Percentiles rank a stretch among this genome's conserved stretches.
Conservation (phyloP, 2,797 vertebrate genomes). For the Phataginus tetradactyla region DNA sequence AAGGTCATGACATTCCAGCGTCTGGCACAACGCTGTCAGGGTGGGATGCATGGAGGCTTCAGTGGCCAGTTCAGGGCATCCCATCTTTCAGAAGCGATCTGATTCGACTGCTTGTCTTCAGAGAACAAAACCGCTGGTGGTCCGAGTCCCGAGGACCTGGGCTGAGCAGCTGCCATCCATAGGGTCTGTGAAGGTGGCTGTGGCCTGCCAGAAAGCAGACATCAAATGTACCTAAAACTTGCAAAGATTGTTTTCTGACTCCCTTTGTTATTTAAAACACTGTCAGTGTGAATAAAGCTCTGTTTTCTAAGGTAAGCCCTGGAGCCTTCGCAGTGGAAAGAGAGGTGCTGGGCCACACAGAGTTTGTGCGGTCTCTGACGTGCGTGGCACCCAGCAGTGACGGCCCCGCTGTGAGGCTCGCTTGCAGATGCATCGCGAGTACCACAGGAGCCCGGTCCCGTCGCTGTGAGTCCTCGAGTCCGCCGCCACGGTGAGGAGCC, state of each 20-base stretch:
- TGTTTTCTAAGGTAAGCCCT: conserved; percentile 68
- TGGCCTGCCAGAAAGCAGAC: not conserved
- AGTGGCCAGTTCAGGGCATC: not conserved
- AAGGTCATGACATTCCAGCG: too few relatives aligned
- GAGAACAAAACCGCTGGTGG: not conserved
- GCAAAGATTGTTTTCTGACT: not conserved
- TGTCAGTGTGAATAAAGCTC: not conserved
- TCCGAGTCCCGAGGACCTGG: not conserved
- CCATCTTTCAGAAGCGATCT: not conserved
- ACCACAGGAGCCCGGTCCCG: too few relatives aligned
- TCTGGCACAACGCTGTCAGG: too few relatives aligned
- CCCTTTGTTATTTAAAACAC: not conserved
- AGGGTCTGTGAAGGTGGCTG: not conserved
- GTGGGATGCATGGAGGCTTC: too few relatives aligned
- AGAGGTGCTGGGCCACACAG: not conserved
- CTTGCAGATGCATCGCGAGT: too few relatives aligned
- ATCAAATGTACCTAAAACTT: not conserved
- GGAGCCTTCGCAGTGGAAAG: conserved; percentile 62
- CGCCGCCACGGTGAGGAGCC: rapidly evolving
- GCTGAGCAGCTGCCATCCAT: not conserved
- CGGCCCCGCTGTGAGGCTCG: too few relatives aligned
- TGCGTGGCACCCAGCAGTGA: too few relatives aligned
- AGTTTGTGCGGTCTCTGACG: too few relatives aligned
- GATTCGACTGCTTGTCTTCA: not conserved
- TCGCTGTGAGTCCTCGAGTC: not conserved